These are phyloP conservation scores for Anodontia alba DNA, from an alignment of 2,888 invertebrate species.

Conservation along the genomic window DNA sequence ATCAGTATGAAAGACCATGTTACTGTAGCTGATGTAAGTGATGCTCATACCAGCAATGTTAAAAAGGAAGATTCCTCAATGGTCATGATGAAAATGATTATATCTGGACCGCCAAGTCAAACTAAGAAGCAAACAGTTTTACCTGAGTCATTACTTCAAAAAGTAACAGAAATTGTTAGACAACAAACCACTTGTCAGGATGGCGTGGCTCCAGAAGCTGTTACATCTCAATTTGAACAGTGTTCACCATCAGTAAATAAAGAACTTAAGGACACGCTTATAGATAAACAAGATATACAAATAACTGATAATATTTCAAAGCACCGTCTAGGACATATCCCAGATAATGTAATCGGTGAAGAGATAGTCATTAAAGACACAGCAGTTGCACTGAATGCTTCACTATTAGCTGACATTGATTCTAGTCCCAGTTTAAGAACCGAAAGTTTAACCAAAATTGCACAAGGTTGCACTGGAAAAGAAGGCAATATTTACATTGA, in stretches of 20 bases:
- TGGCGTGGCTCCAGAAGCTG: neutral
- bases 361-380: neutral
- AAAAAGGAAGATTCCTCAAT: neutral
- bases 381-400: neutral
- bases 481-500: neutral
- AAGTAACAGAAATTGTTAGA: constrained; percentile 45
- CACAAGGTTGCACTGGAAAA: neutral
- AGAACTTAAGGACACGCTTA: too few species aligned
- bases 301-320: too few species aligned
- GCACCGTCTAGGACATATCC: too few species aligned
- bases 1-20: too few species aligned
- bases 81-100: constrained; percentile 26
- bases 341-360: too few species aligned
- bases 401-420: neutral
- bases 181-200: constrained; percentile 1
- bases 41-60: neutral
- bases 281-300: too few species aligned
- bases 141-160: constrained; percentile 36
- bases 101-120: constrained; percentile 26
- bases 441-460: too few species aligned
- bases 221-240: too few species aligned
- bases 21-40: neutral
- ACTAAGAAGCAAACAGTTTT: constrained; percentile 27
- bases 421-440: neutral
- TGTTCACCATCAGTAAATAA: too few species aligned